Base-by-base conservation (phyloP, 2,797 vertebrate species). In the Danio jaintianensis region DNA sequence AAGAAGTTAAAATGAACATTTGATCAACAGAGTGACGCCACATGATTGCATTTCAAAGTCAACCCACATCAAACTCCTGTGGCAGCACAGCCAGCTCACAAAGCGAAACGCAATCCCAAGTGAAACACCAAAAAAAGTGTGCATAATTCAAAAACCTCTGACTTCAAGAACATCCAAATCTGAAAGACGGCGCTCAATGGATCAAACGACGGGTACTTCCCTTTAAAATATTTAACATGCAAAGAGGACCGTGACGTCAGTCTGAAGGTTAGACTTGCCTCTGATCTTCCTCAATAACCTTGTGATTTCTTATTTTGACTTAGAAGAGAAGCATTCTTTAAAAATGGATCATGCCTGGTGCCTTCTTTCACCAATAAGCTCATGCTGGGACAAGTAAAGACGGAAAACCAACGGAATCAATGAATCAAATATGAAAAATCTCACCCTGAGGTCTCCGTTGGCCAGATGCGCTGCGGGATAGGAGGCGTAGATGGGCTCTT, bases 361-460 rank as follows among this genome's bases (percentile, higher is more conserved):
- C 11, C 22, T 40, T 59, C 16, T 38, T 78, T 58, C 48, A 69
- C 64, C 5, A 53, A 40, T 16, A 59, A 59, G 53, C 29, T 18
- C 36, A 78, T 50, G 42, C n/a, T n/a, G 36, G 20, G 43, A 70
- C 66, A 71, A 42, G 36, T 43, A 36, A 50, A 22, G 43, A 68
- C 8, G 47, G n/a, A 12, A 61, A 68, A 50, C 75, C 10, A 43
- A 29, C 62, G 22, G 36, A 73, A 73, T 73, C 11, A 18, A 16
- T 47, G 15, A 36, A 20, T 52, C 1, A 10, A 16, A 22, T 13
- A 71, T 8, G 5, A 55, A 36, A n/a, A 4, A 61, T n/a, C 96
- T 94, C 93, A 99, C 97, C 96, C 97, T 93, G 86, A 98, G 94
- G 90, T 99, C 97, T 1, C 98, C 97, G 0, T 99, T 99, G 86